Evolutionary conservation across 2,113 vertebrate species (phyloP).

Genomic region (Athene cunicularia): DNA sequence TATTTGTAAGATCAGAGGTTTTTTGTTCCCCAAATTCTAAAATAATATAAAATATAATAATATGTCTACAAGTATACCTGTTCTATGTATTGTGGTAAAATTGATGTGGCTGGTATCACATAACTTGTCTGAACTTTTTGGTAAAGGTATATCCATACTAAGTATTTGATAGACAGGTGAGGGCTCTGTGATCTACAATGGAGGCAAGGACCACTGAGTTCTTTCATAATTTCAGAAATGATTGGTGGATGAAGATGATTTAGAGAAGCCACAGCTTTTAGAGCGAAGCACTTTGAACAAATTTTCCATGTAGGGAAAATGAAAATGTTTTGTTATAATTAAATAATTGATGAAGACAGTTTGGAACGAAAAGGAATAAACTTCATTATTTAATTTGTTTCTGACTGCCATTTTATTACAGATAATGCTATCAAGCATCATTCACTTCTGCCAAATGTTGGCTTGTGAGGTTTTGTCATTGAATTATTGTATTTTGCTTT

Average conservation of each 20-base stretch:
- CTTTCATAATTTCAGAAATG: neutral
- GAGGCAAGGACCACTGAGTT: neutral
- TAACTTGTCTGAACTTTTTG: neutral
- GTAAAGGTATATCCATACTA: neutral
- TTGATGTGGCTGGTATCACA: neutral
- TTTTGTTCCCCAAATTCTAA: neutral
- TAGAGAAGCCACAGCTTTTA: neutral
- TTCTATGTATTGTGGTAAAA: constrained; percentile 2
- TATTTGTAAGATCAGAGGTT: neutral
- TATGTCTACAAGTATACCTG: neutral
- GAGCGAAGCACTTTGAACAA: neutral
- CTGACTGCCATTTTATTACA: neutral
- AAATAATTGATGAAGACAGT: neutral
- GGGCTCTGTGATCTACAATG: neutral
- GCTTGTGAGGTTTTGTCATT: neutral
- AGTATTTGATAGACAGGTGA: neutral
- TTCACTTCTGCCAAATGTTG: neutral
- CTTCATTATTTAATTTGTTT: neutral
- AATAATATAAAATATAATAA: constrained; percentile 10
- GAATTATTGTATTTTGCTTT: neutral
- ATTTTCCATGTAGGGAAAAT: neutral
- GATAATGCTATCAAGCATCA: neutral
- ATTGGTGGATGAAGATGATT: neutral
- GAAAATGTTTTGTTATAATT: neutral
- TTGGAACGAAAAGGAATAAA: neutral